Evolutionary conservation across 2,888 invertebrate genomes (phyloP).

Genomic region (Lobophora halterata): DNA sequence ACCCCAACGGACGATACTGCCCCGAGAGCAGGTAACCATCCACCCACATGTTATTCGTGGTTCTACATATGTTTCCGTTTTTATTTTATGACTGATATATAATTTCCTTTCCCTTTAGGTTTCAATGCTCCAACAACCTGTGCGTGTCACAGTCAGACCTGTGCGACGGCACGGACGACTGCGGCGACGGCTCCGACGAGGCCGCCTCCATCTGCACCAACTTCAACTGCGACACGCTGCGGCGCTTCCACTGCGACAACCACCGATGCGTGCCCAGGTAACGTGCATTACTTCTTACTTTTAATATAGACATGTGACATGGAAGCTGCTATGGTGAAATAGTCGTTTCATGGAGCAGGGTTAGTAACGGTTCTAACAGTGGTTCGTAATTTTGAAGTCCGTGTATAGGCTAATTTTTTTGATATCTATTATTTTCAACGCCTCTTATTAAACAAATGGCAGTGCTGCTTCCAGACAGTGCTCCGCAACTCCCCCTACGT

Average conservation of each 20-base stretch:
- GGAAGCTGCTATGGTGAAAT: too few species aligned
- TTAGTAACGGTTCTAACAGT: too few species aligned
- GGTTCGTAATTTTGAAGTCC: too few species aligned
- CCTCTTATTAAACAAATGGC: too few species aligned
- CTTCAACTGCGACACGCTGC: slow-evolving; percentile 91
- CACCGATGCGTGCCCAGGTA: slow-evolving; percentile 90
- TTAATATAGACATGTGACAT: not conserved
- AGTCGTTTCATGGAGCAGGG: too few species aligned
- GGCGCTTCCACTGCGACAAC: slow-evolving; percentile 94
- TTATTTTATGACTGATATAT: not conserved
- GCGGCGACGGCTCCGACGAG: slow-evolving; percentile 95
- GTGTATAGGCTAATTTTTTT: too few species aligned
- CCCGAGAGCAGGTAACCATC: slow-evolving; percentile 83
- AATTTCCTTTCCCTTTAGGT: slow-evolving; percentile 69
- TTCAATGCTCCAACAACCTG: slow-evolving; percentile 95
- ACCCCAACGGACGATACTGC: slow-evolving; percentile 93
- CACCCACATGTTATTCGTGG: too few species aligned
- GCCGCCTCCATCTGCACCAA: slow-evolving; percentile 88
- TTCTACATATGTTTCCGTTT: not conserved
- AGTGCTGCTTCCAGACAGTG: too few species aligned
- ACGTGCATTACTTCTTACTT: not conserved
- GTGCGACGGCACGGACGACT: slow-evolving; percentile 96
- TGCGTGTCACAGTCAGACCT: slow-evolving; percentile 94
- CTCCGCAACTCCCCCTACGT: too few species aligned
- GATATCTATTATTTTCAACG: too few species aligned